These are phyloP conservation scores for Quadroppia sp. DNA, from an alignment of 2,888 invertebrate genomes.

Conservation along the genomic window DNA sequence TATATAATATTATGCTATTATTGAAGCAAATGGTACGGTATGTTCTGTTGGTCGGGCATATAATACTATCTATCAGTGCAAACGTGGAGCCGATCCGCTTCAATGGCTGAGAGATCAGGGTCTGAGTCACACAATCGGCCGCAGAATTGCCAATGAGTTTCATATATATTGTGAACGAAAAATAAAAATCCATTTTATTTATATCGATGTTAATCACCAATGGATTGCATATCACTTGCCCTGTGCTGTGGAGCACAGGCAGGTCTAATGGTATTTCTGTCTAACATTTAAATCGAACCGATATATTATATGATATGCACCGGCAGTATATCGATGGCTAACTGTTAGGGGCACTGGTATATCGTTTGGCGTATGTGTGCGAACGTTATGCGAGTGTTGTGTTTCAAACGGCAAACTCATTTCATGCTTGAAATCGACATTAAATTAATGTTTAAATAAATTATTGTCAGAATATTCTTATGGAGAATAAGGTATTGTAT, in stretches of 20 bases:
- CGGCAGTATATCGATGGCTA: too few species aligned
- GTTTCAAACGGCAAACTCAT: constrained; percentile 1
- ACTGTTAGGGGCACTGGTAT: too few species aligned
- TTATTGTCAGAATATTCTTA: background rate
- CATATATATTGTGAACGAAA: background rate
- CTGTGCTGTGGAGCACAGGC: background rate
- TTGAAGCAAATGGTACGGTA: background rate
- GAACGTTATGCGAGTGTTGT: too few species aligned
- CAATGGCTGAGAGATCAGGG: background rate
- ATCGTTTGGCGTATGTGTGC: too few species aligned
- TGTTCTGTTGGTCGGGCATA: background rate
- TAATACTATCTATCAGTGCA: background rate
- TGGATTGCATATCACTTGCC: constrained; percentile 24
- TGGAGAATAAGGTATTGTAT: too few species aligned
- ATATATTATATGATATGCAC: background rate
- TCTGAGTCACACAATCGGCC: constrained; percentile 22
- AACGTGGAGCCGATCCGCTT: constrained; percentile 19
- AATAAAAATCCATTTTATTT: constrained; percentile 23
- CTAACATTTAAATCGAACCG: constrained; percentile 4
- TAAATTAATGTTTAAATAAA: constrained; percentile 24
- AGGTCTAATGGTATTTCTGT: background rate
- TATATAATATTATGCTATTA: background rate
- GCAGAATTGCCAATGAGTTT: constrained; percentile 29
- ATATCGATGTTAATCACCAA: constrained; percentile 29
- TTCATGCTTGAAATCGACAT: constrained; percentile 12